phyloP scores from a whole-genome alignment of 1,140 invertebrate genomes.

The Drosophila funebris region DNA sequence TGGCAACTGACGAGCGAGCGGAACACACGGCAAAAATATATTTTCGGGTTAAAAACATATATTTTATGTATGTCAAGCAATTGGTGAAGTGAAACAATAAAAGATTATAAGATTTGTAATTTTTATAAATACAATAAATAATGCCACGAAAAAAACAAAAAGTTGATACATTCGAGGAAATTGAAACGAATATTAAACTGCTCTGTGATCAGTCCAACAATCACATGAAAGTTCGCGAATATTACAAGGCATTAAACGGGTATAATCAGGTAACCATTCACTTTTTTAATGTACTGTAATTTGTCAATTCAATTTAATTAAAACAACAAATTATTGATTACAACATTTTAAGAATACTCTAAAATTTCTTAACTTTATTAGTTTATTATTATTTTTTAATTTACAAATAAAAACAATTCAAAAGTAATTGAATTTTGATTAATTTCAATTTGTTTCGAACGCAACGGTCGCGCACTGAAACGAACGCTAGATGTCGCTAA shows the following conservation, averaged over 20 bases:
- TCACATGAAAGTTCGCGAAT: slow-evolving; percentile 89
- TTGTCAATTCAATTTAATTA: background rate
- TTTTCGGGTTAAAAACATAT: background rate
- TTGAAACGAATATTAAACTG: slow-evolving; percentile 86
- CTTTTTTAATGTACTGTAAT: no score
- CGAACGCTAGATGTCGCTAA: slow-evolving; percentile 18
- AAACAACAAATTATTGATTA: no score
- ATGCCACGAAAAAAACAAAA: slow-evolving; percentile 84
- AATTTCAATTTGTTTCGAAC: background rate
- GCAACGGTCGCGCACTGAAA: background rate
- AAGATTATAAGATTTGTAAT: background rate
- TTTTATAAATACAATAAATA: slow-evolving; percentile 10
- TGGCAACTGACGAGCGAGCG: slow-evolving; percentile 47
- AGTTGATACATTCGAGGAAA: slow-evolving; percentile 84
- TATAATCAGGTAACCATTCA: slow-evolving; percentile 86
- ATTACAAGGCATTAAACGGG: slow-evolving; percentile 87
- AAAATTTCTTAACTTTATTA: no score
- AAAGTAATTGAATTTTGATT: background rate
- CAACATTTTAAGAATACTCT: no score
- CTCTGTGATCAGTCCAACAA: slow-evolving; percentile 88
- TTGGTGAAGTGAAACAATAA: background rate
- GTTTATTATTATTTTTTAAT: no score
- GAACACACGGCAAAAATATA: slow-evolving; percentile 37
- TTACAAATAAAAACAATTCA: background rate
- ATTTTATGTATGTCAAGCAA: background rate